These are phyloP conservation scores for Cephus rjabovi DNA, from an alignment of 2,888 invertebrate genomes.

Conservation along the genomic window DNA sequence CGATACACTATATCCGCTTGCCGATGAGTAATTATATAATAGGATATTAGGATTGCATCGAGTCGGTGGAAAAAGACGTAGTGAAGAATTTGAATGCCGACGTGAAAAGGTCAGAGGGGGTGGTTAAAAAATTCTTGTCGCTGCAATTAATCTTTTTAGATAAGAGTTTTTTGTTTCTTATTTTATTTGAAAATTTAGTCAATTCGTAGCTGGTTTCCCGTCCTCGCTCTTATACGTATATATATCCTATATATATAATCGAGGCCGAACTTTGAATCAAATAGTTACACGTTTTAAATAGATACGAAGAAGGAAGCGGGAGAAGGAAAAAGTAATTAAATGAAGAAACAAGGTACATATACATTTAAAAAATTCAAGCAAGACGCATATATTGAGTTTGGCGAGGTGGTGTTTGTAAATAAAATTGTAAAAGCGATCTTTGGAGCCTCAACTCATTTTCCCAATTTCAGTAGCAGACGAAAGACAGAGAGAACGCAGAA, in stretches of 20 bases:
- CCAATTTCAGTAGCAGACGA: constrained; percentile 15
- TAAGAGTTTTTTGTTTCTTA: constrained; percentile 13
- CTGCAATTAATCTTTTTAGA: constrained; percentile 6
- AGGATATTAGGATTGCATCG: not conserved
- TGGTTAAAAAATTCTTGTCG: constrained; percentile 21
- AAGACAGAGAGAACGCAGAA: not conserved
- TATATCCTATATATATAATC: constrained; percentile 18
- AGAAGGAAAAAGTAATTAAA: not conserved
- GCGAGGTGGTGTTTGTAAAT: constrained; percentile 54
- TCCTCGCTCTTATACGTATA: constrained; percentile 10
- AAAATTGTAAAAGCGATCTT: constrained; percentile 47
- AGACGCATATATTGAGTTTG: constrained; percentile 28
- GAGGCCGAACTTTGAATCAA: constrained; percentile 33
- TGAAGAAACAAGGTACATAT: not conserved
- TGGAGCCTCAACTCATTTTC: constrained; percentile 29
- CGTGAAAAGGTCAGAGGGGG: not conserved
- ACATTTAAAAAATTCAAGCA: not conserved
- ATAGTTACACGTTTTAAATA: constrained; percentile 35
- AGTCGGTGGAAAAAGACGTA: not conserved
- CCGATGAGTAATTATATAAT: not conserved
- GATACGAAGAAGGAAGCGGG: constrained; percentile 20
- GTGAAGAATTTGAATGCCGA: not conserved
- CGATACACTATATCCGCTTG: not conserved
- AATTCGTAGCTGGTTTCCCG: constrained; percentile 31
- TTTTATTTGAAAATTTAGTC: constrained; percentile 26